Conservation (phyloP, 2,888 invertebrate genomes). For the Drymonia ruficornis region DNA sequence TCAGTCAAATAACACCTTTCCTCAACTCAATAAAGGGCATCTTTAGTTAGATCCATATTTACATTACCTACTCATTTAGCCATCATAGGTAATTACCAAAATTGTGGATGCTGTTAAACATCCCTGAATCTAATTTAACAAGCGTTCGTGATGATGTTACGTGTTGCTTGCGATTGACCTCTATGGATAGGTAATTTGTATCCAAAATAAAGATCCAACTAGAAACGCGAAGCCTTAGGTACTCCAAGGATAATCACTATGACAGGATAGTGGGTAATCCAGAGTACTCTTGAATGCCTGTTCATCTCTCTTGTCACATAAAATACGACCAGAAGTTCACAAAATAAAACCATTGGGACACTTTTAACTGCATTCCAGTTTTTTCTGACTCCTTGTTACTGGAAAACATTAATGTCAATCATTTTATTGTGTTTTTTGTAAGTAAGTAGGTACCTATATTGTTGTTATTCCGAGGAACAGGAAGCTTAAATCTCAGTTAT, state of each 20-base stretch:
- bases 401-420: not conserved
- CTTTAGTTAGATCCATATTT: too few species aligned
- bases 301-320: too few species aligned
- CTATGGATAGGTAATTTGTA: not conserved
- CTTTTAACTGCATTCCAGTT: not conserved
- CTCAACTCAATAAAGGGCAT: too few species aligned
- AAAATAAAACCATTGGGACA: not conserved
- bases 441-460: not conserved
- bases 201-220: not conserved
- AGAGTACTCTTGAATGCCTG: too few species aligned
- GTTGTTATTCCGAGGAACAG: slow-evolving; percentile 16
- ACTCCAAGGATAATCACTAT: not conserved
- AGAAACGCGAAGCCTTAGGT: not conserved
- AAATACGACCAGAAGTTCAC: too few species aligned
- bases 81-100: too few species aligned
- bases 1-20: too few species aligned
- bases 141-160: not conserved
- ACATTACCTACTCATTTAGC: too few species aligned
- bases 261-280: not conserved
- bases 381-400: not conserved
- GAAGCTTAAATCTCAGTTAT: slow-evolving; percentile 12
- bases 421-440: slow-evolving; percentile 1
- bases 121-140: not conserved
- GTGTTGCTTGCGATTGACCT: not conserved
- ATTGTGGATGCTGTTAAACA: not conserved